These are phyloP conservation scores for Vulpes vulpes DNA, from an alignment of 2,113 vertebrate species.

Conservation along the genomic window DNA sequence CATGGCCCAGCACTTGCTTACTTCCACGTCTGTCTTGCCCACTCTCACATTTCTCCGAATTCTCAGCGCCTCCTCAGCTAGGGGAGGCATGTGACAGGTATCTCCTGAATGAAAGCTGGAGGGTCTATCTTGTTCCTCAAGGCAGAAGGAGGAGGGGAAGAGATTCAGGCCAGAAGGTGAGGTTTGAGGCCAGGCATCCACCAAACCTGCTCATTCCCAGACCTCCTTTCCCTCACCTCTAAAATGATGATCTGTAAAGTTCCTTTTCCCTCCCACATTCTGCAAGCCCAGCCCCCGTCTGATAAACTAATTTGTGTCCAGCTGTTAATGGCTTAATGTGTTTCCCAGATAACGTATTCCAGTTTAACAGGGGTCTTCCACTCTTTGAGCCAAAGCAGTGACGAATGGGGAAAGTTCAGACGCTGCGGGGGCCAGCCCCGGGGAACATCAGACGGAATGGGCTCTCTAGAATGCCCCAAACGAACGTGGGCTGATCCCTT, in stretches of 20 bases:
- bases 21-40: background rate
- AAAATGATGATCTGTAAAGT: background rate
- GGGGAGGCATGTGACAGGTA: background rate
- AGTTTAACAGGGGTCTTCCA: conserved; percentile 70
- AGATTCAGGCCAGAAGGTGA: background rate
- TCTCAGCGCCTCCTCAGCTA: background rate
- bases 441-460: conserved; percentile 6
- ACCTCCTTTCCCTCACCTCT: background rate
- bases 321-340: conserved; percentile 76
- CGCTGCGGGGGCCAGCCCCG: background rate
- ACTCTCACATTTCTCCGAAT: background rate
- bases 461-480: background rate
- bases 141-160: background rate
- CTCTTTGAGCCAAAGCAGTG: conserved; percentile 67
- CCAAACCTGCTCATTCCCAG: background rate
- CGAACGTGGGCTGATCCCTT: background rate
- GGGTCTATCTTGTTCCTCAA: background rate
- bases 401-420: conserved; percentile 67
- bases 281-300: conserved; percentile 51
- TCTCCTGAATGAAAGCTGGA: background rate
- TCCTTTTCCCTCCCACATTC: background rate
- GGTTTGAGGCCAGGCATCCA: background rate
- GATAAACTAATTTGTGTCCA: conserved; percentile 81
- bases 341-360: conserved; percentile 73
- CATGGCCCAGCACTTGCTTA: background rate